Evolutionary conservation across 2,888 invertebrate genomes (phyloP), one percentile per base, ranked within the genome.

Genomic region (Callyntrura sp.): DNA sequence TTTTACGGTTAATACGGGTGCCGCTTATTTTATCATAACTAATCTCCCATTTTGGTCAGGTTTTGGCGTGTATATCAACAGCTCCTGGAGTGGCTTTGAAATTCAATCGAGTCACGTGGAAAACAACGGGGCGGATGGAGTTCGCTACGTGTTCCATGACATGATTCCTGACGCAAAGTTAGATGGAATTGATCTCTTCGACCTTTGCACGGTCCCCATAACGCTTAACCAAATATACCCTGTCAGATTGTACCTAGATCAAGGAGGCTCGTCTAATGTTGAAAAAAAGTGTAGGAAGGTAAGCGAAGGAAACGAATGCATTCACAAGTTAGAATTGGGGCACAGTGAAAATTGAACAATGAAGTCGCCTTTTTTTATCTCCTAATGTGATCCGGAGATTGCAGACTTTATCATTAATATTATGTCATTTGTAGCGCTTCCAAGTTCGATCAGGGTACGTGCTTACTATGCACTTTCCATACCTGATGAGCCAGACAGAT

Each of bases 61-160:
- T 89, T 97, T 98, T 94, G 98, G 98, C 35, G 95, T 98, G 82
- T 98, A 97, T 95, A 96, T 98, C 65, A 98, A 98, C 95, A 98
- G 98, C 92, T 97, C 97, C 81, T 97, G 97, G 94, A 98, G 98
- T 0, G 95, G 97, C 94, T 96, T 97, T 9, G 96, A 96, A 93
- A 95, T 99, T 83, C 97, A 97, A 92, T 96, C 97, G 92, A 97
- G 98, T 93, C 95, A 96, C 70, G 95, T 99, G 14, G 96, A 96
- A 92, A 97, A 97, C 93, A 99, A 99, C 94, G 98, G 97, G 5
- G 98, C 97, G 0, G 98, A 99, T 94, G 99, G 99, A 35, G 95
- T 99, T 83, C 97, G 97, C 94, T 98, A 97, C 94, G 96, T 98
- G 17, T 97, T 97, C 84, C 97, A 97, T 93, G 97, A 98, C 94